A percentile compares a stretch with the other conserved stretches of the same genome.
Evolutionary conservation across 2,888 invertebrate species (phyloP).

Genomic region (Quadriops clusia): DNA sequence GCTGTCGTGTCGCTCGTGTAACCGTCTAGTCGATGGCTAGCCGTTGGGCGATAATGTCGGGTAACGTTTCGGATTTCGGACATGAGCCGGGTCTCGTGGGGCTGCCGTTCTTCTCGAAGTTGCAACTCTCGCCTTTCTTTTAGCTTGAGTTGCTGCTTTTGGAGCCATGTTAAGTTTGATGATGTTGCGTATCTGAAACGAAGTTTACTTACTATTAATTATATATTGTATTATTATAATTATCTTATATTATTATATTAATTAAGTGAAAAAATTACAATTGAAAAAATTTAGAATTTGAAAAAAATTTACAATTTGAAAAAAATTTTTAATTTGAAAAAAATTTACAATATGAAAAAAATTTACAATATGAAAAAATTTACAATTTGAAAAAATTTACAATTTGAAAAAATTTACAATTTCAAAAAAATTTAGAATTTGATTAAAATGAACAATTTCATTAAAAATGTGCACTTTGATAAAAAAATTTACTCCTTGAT

Average conservation of each 20-base stretch:
- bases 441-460: no score
- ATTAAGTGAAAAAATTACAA: no score
- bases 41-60: conserved; percentile 33
- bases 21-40: conserved; percentile 51
- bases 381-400: no score
- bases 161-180: conserved; percentile 59
- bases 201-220: conserved; percentile 2
- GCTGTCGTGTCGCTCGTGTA: conserved; percentile 71
- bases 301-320: no score
- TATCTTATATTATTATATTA: not conserved
- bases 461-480: no score
- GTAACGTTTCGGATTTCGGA: conserved; percentile 43
- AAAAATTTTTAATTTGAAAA: no score
- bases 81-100: conserved; percentile 53
- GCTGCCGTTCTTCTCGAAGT: conserved; percentile 58
- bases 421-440: no score
- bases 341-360: no score
- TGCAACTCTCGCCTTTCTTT: conserved; percentile 64
- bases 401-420: no score
- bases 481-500: no score
- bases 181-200: conserved; percentile 26
- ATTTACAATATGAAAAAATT: no score
- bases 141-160: conserved; percentile 70
- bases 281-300: no score
- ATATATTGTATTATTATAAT: conserved; percentile 1